Conservation (phyloP, 2,797 vertebrate genomes). For the Scolopax rusticola region DNA sequence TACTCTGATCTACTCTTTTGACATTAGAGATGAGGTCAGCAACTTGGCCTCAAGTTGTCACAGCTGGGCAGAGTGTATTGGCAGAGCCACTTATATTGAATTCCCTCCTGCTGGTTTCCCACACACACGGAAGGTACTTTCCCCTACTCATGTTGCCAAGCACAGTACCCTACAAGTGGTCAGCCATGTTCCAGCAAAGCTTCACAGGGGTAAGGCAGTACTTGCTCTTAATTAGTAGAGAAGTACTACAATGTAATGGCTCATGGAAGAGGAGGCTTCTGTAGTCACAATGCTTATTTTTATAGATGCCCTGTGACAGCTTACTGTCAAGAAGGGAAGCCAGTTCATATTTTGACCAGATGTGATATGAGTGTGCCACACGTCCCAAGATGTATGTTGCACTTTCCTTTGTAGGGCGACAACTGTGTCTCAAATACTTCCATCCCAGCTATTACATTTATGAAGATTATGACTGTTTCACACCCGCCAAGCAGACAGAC, state of each 20-base stretch:
- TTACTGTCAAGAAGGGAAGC: background rate
- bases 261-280: background rate
- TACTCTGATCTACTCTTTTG: background rate
- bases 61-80: background rate
- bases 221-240: background rate
- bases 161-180: rapidly evolving
- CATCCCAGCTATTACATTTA: background rate
- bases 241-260: background rate
- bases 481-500: background rate
- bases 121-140: background rate
- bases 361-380: rapidly evolving
- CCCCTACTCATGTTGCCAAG: background rate
- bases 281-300: background rate
- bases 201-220: background rate
- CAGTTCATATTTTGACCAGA: background rate
- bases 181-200: background rate
- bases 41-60: background rate
- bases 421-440: background rate
- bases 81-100: rapidly evolving
- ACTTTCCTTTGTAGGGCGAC: background rate
- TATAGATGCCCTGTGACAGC: background rate
- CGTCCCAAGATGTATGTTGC: background rate
- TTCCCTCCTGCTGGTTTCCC: background rate
- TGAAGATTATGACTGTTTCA: background rate
- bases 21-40: background rate